Percentiles rank a stretch among this genome's conserved stretches.
Conservation (phyloP, 2,888 invertebrate genomes). For the Melieria omissa region DNA sequence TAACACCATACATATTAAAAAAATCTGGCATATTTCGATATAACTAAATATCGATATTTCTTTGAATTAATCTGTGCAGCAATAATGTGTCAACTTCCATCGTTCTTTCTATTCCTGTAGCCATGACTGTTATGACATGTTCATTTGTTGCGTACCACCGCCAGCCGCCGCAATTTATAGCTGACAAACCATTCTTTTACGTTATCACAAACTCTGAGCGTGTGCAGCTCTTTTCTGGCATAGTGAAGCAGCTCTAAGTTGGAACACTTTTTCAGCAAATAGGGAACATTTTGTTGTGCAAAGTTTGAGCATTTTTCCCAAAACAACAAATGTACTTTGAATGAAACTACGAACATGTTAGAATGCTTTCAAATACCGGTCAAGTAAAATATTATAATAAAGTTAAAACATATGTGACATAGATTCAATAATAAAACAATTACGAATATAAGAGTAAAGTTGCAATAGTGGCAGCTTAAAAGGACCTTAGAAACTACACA, state of each 20-base stretch:
- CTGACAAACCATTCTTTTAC: constrained; percentile 49
- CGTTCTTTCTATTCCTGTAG: background rate
- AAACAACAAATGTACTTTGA: too few species aligned
- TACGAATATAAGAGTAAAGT: too few species aligned
- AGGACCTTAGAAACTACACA: too few species aligned
- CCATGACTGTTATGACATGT: background rate
- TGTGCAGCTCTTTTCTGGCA: background rate
- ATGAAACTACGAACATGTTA: too few species aligned
- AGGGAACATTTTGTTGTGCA: too few species aligned
- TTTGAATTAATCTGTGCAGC: background rate
- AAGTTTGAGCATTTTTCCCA: too few species aligned
- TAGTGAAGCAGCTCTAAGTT: constrained; percentile 5
- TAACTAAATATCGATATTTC: background rate
- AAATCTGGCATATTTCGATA: background rate
- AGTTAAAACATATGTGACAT: too few species aligned
- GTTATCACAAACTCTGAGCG: constrained; percentile 31
- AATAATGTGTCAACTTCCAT: background rate
- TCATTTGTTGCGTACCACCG: background rate
- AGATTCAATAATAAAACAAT: too few species aligned
- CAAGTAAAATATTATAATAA: too few species aligned
- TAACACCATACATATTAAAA: background rate
- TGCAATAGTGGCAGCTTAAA: too few species aligned
- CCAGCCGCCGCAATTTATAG: constrained; percentile 44
- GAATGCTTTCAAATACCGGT: too few species aligned
- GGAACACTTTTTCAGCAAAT: too few species aligned